A percentile compares a stretch with the other conserved stretches of the same genome.
These are phyloP conservation scores for Rhinoderma darwinii DNA, from an alignment of 2,113 vertebrate species.

Conservation along the genomic window DNA sequence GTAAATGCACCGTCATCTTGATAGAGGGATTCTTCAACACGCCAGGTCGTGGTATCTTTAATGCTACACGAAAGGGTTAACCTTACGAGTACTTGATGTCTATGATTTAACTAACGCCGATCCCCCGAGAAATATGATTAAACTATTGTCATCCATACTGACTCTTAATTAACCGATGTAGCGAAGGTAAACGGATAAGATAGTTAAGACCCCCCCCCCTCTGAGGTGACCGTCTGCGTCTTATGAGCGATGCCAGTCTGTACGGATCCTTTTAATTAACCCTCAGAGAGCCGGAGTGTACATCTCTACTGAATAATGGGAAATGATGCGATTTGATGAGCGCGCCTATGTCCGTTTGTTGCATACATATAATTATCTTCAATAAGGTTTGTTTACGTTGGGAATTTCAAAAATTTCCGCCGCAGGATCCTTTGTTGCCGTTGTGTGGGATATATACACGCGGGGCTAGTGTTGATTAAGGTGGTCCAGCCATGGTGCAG, in stretches of 20 bases:
- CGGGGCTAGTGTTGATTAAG: neutral
- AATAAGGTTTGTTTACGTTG: neutral
- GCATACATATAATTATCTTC: neutral
- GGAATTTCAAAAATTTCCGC: neutral
- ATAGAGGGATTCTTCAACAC: neutral
- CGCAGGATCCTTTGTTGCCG: conserved; percentile 11
- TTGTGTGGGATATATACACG: neutral
- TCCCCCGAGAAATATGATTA: conserved; percentile 31
- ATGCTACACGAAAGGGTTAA: neutral
- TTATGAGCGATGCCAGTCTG: neutral
- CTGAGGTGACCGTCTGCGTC: neutral
- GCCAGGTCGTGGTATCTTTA: neutral
- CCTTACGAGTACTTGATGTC: neutral
- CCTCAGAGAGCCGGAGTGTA: neutral
- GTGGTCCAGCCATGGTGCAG: conserved; percentile 9
- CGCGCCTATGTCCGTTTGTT: neutral
- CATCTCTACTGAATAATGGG: neutral
- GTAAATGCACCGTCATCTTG: neutral
- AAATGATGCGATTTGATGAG: neutral
- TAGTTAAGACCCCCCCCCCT: neutral
- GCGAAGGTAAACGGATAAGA: neutral
- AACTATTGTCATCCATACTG: neutral
- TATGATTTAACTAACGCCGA: neutral
- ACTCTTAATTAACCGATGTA: conserved; percentile 14
- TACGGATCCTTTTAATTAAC: neutral